A percentile compares a stretch with the other conserved stretches of the same genome.
phyloP scores from a whole-genome alignment of 2,888 invertebrate species.

The Hemithea aestivaria region DNA sequence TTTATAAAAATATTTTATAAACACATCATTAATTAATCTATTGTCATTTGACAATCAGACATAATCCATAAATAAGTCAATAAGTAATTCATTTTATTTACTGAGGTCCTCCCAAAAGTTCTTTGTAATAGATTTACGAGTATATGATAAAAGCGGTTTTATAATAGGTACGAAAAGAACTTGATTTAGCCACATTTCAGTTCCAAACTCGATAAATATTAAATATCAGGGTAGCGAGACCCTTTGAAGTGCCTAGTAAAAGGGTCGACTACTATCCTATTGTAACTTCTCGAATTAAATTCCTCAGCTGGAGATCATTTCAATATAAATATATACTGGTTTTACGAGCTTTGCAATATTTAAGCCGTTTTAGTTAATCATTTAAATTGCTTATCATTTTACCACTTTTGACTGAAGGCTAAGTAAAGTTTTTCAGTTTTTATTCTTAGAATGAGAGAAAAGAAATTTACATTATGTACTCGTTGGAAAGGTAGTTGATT shows the following conservation, averaged over 20 bases:
- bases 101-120: neutral
- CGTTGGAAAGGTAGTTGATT: too few relatives aligned
- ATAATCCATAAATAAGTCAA: too few relatives aligned
- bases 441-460: too few relatives aligned
- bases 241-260: slow-evolving; percentile 55
- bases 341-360: too few relatives aligned
- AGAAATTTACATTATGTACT: too few relatives aligned
- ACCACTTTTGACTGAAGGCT: too few relatives aligned
- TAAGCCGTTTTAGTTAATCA: neutral
- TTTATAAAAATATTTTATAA: too few relatives aligned
- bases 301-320: slow-evolving; percentile 38
- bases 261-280: slow-evolving; percentile 56
- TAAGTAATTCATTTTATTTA: too few relatives aligned
- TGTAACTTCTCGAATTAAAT: slow-evolving; percentile 62
- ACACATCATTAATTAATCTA: too few relatives aligned
- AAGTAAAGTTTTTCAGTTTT: too few relatives aligned
- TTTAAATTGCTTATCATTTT: neutral
- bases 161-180: slow-evolving; percentile 26
- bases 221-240: slow-evolving; percentile 46
- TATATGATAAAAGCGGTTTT: slow-evolving; percentile 12
- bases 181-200: slow-evolving; percentile 29
- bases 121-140: slow-evolving; percentile 12
- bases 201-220: slow-evolving; percentile 47
- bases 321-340: slow-evolving; percentile 1
- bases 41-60: too few relatives aligned